Conservation (phyloP, 2,113 vertebrate species). For the Paramormyrops kingsleyae region DNA sequence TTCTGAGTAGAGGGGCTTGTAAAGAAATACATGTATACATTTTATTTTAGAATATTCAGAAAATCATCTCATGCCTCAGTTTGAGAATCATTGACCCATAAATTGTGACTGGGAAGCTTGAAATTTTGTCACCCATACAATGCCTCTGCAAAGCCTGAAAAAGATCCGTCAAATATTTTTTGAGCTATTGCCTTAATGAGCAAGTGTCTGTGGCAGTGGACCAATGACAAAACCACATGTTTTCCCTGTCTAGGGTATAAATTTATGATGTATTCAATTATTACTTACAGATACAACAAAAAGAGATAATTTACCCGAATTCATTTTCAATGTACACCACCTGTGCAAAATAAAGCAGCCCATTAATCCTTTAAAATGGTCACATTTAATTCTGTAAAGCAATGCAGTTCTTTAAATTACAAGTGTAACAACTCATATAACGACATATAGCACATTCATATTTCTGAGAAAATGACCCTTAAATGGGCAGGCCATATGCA, state of each 20-base stretch:
- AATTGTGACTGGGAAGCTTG: background rate
- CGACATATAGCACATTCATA: background rate
- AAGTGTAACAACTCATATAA: constrained; percentile 22
- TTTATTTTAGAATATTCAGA: background rate
- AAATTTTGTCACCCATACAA: background rate
- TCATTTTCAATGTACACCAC: background rate
- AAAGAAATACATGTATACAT: background rate
- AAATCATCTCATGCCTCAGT: background rate
- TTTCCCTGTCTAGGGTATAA: background rate
- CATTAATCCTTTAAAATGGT: background rate
- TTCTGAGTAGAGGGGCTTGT: background rate
- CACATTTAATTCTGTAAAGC: background rate
- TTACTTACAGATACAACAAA: background rate
- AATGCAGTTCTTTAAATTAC: constrained; percentile 17
- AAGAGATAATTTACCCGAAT: background rate
- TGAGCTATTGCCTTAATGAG: background rate
- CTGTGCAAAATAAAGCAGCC: background rate
- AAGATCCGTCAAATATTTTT: background rate
- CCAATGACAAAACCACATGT: background rate
- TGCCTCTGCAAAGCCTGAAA: background rate
- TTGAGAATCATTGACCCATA: background rate
- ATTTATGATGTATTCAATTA: background rate
- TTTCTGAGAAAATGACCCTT: constrained; percentile 29
- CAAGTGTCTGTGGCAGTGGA: background rate
- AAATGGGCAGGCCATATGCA: background rate